Evolutionary conservation across 2,888 invertebrate species (phyloP), one percentile per base, ranked within the genome.

Genomic region (Nomada fabriciana): DNA sequence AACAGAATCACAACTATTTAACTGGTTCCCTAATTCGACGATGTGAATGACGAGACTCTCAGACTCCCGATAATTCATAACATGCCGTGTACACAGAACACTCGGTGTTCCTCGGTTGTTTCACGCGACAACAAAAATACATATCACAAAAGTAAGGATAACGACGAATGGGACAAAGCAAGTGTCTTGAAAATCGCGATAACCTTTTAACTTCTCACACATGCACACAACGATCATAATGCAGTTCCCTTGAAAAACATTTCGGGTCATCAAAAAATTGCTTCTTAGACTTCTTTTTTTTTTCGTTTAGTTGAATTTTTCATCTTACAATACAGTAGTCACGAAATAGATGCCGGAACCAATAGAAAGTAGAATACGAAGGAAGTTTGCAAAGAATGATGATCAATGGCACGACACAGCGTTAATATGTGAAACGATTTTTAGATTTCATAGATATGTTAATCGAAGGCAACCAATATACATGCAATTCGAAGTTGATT

Each of bases 361-460:
- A 29, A 36, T 25, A 15, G 29, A 18, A 15, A 7, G 2, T 36
- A 36, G 36, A 36, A 36, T 36, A 36, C 36, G n/a, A 52, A 42
- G 55, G 23, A 23, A 29, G 52, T 63, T 63, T 20, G 61, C 23
- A 36, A 42, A 23, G 23, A 42, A n/a, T 10, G 71, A 61, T 18
- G 55, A 18, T 63, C 67, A 61, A 29, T 55, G 72, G 43, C 55
- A 61, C 10, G 55, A 64, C 53, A 42, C 61, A 59, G 50, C 13
- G 23, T 25, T 82, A 77, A 47, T 47, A 64, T 52, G 55, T 53
- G 67, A 77, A 88, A 80, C 65, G 74, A 85, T 82, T 85, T 89
- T 89, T 88, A 90, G 82, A 91, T 90, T 90, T 88, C 80, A 76
- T 83, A 89, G 91, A 93, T 93, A 92, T 92, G 91, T 91, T 89